phyloP scores from a whole-genome alignment of 2,113 vertebrate species.

The Pseudorhombus dupliciocellatus region DNA sequence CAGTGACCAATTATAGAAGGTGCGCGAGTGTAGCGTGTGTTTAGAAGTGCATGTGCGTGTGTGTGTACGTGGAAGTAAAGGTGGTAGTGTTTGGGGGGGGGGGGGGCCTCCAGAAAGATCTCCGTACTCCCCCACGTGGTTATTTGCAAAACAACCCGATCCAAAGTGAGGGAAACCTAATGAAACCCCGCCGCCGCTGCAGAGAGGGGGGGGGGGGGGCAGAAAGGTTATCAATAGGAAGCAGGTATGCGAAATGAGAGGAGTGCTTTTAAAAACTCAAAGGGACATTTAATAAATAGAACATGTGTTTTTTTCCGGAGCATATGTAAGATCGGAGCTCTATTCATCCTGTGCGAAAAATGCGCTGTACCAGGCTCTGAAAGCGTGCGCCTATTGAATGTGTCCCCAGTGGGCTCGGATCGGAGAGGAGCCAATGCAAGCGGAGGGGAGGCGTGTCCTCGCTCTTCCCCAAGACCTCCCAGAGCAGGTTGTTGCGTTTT shows the following conservation, averaged over 20 bases:
- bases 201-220: conserved; percentile 34
- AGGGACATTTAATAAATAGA: conserved; percentile 64
- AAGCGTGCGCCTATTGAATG: conserved; percentile 68
- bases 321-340: conserved; percentile 63
- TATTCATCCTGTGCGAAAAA: conserved; percentile 64
- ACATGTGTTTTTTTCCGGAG: conserved; percentile 62
- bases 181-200: conserved; percentile 72
- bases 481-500: conserved; percentile 83
- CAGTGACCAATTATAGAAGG: conserved; percentile 75
- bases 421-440: conserved; percentile 83
- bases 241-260: conserved; percentile 7
- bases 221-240: conserved; percentile 22
- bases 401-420: conserved; percentile 75
- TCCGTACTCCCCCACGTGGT: conserved; percentile 87
- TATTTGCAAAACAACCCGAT: conserved; percentile 82
- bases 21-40: conserved; percentile 51
- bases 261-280: conserved; percentile 48
- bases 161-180: conserved; percentile 73
- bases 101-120: conserved; percentile 72
- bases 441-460: conserved; percentile 83
- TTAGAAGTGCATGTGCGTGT: conserved; percentile 18
- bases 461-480: conserved; percentile 82
- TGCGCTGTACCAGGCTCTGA: conserved; percentile 56
- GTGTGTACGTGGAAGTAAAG: background rate
- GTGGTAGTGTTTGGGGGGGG: background rate